These are phyloP conservation scores for Pycnonotus jocosus DNA, from an alignment of 2,113 vertebrate genomes.

Conservation along the genomic window DNA sequence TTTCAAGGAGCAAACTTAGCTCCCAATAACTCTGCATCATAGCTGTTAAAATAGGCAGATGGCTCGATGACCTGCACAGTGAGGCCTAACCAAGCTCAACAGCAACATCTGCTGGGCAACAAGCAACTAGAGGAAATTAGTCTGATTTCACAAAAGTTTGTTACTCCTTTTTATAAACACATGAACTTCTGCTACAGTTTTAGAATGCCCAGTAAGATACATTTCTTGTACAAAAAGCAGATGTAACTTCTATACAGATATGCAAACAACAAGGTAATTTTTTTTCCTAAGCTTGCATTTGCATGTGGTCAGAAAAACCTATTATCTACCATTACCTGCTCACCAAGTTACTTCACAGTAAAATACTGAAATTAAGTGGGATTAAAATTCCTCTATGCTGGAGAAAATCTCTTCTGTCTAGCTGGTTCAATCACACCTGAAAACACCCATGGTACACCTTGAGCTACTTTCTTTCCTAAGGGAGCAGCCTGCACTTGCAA, in stretches of 20 bases:
- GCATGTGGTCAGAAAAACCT: not conserved
- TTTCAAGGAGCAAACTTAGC: not conserved
- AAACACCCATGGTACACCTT: not conserved
- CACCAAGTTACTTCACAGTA: not conserved
- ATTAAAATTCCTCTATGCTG: not conserved
- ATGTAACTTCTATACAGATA: not conserved
- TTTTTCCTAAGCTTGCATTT: accelerated
- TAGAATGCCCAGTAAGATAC: not conserved
- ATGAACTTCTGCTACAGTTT: not conserved
- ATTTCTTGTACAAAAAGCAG: not conserved
- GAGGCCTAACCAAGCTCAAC: constrained; percentile 37
- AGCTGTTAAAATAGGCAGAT: not conserved
- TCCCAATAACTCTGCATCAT: not conserved
- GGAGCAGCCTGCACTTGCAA: not conserved
- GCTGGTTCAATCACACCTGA: not conserved
- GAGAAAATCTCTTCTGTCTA: not conserved
- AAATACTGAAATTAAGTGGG: not conserved
- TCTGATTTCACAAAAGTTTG: not conserved
- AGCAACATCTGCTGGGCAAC: constrained; percentile 59
- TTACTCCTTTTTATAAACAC: not conserved
- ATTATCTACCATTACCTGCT: not conserved
- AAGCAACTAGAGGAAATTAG: not conserved
- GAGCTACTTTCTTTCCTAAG: not conserved
- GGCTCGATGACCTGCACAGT: not conserved
- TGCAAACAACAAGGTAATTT: not conserved